phyloP scores from a whole-genome alignment of 2,888 invertebrate genomes.

The Charanyca ferruginea region DNA sequence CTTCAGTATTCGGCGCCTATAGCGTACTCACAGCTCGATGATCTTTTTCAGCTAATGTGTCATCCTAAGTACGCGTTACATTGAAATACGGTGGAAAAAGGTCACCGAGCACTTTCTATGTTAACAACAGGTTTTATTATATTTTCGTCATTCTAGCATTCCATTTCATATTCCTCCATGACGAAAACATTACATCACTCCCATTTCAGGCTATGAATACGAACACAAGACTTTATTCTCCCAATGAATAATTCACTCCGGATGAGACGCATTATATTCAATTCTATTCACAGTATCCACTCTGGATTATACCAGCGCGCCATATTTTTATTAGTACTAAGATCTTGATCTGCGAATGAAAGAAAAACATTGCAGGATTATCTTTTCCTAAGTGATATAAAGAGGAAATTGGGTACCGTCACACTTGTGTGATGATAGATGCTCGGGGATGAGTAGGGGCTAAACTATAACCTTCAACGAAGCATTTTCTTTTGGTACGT shows the following conservation, averaged over 20 bases:
- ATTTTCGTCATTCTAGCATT: constrained; percentile 4
- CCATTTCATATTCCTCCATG: constrained; percentile 1
- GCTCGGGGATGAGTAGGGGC: constrained; percentile 1
- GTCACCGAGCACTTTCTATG: background rate
- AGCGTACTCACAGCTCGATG: no score
- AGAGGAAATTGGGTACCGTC: constrained; percentile 40
- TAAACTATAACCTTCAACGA: constrained; percentile 10
- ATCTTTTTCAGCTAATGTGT: no score
- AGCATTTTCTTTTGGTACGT: constrained; percentile 13
- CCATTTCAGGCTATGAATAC: constrained; percentile 58
- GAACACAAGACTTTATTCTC: constrained; percentile 47
- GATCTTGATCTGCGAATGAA: constrained; percentile 54
- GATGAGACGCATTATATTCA: constrained; percentile 58
- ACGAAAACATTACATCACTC: constrained; percentile 17
- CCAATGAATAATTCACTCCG: constrained; percentile 61
- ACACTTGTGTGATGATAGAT: constrained; percentile 33
- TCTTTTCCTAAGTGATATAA: constrained; percentile 46
- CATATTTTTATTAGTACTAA: constrained; percentile 55
- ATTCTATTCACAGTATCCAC: constrained; percentile 53
- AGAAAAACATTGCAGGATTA: constrained; percentile 51
- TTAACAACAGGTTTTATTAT: background rate
- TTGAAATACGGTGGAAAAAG: background rate
- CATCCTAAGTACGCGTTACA: background rate
- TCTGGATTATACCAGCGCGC: constrained; percentile 45
- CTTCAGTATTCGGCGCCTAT: no score